Percentiles rank a stretch among this genome's conserved stretches.
These are phyloP conservation scores for Acanthis flammea DNA, from an alignment of 2,797 vertebrate genomes.

Conservation along the genomic window DNA sequence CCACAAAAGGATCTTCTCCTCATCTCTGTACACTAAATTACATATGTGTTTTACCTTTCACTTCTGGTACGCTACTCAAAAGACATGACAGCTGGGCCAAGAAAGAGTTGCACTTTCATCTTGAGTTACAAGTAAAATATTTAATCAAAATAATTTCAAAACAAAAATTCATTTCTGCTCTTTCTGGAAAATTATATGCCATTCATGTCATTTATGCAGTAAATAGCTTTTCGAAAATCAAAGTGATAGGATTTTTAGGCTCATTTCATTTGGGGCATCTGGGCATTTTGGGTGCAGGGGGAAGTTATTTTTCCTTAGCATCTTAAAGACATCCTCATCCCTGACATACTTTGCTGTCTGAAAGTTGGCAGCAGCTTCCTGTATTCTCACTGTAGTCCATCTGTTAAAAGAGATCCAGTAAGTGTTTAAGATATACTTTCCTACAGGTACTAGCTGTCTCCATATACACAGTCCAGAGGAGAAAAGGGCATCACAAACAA, in stretches of 20 bases:
- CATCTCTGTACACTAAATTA: not conserved
- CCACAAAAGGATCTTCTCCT: not conserved
- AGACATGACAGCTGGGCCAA: not conserved
- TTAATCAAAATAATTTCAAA: not conserved
- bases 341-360: not conserved
- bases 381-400: slow-evolving; percentile 68
- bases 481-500: not conserved
- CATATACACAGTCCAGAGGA: not conserved
- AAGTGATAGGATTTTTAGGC: not conserved
- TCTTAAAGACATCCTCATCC: not conserved
- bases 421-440: slow-evolving; percentile 1
- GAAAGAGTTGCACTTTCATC: not conserved
- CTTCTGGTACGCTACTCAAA: not conserved
- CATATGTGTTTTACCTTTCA: not conserved
- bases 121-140: not conserved
- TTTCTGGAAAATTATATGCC: not conserved
- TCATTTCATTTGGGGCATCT: not conserved
- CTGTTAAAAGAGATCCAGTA: slow-evolving; percentile 76
- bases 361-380: not conserved
- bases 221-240: not conserved
- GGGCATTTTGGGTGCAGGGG: not conserved
- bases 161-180: not conserved
- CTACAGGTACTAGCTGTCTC: not conserved
- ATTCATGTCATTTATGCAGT: not conserved
- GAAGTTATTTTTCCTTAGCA: not conserved